These are phyloP conservation scores for Sebastes jordani DNA, from an alignment of 2,797 vertebrate genomes.

Conservation along the genomic window DNA sequence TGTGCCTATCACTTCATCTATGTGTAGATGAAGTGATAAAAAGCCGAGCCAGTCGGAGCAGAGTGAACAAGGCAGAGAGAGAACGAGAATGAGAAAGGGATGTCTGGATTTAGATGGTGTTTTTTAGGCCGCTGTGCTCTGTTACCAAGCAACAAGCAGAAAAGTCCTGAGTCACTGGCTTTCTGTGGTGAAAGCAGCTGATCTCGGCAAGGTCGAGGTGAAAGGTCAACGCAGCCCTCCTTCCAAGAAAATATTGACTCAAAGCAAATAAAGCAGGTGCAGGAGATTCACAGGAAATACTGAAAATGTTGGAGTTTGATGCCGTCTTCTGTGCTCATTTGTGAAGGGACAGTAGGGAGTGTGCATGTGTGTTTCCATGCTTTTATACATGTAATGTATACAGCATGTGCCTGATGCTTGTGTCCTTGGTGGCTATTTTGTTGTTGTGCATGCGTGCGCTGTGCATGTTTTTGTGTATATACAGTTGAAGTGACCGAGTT, in stretches of 20 bases:
- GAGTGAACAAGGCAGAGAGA: slow-evolving; percentile 13
- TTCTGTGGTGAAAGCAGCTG: slow-evolving; percentile 49
- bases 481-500: slow-evolving; percentile 59
- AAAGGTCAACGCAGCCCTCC: slow-evolving; percentile 46
- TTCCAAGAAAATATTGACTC: slow-evolving; percentile 56
- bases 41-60: slow-evolving; percentile 7
- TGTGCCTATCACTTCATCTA: slow-evolving; percentile 3
- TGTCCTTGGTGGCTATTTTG: slow-evolving; percentile 28
- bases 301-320: not conserved
- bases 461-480: slow-evolving; percentile 24
- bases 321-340: not conserved
- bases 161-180: slow-evolving; percentile 67
- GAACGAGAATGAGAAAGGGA: slow-evolving; percentile 12
- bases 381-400: not conserved
- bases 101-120: slow-evolving; percentile 44
- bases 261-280: slow-evolving; percentile 13
- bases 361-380: not conserved
- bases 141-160: slow-evolving; percentile 70
- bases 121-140: slow-evolving; percentile 42
- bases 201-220: slow-evolving; percentile 50
- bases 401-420: not conserved
- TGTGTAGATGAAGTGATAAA: slow-evolving; percentile 43
- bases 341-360: not conserved
- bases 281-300: not conserved
- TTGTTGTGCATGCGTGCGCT: slow-evolving; percentile 21